Conservation (phyloP, 2,113 vertebrate species). For the Conger conger region DNA sequence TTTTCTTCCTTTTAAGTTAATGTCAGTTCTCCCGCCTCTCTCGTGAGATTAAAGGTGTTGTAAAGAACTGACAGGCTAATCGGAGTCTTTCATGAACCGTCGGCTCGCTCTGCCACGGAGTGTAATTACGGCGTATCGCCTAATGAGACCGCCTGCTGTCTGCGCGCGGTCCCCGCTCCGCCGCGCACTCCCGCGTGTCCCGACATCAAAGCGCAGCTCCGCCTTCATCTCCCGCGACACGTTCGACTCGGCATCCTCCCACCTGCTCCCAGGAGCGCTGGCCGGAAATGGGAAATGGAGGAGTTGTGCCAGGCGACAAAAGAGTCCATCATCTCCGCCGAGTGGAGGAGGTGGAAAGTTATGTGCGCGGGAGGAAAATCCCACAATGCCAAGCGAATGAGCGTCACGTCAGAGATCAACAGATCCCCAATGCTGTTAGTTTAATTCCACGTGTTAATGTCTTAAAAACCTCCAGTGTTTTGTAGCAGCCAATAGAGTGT, state of each 20-base stretch:
- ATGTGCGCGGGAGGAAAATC: neutral
- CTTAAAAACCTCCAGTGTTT: too few relatives aligned
- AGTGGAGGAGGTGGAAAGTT: neutral
- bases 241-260: conserved; percentile 16
- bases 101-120: conserved; percentile 22
- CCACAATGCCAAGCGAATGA: neutral
- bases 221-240: conserved; percentile 23
- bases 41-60: conserved; percentile 30
- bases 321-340: conserved; percentile 1
- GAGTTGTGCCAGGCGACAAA: neutral
- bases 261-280: neutral
- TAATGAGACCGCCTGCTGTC: conserved; percentile 29
- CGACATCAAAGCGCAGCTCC: conserved; percentile 22
- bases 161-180: conserved; percentile 15
- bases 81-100: conserved; percentile 10
- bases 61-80: conserved; percentile 25
- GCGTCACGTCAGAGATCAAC: neutral
- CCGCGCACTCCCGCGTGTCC: conserved; percentile 9
- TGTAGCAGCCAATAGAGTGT: too few relatives aligned
- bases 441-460: too few relatives aligned
- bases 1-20: conserved; percentile 24
- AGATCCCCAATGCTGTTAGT: neutral
- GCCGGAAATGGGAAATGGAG: conserved; percentile 8
- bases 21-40: conserved; percentile 10
- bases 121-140: conserved; percentile 32